Base-by-base conservation (phyloP, 2,797 vertebrate genomes). In the Steatocranus sp. region DNA sequence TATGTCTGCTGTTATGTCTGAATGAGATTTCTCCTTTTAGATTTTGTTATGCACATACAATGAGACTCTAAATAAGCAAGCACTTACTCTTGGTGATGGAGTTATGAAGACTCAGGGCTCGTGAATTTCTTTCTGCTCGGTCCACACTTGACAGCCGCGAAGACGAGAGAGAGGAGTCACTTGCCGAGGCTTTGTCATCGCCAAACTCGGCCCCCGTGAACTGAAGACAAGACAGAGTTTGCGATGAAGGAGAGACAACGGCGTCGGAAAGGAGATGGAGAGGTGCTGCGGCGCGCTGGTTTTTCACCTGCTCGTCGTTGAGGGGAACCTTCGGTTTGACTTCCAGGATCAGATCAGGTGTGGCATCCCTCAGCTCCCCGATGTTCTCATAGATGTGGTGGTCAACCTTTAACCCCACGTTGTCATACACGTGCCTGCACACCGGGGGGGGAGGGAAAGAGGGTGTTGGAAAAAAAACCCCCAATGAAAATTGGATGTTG, bases 281-380 rank as follows among this genome's bases (percentile, higher is more conserved):
- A 2, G 27, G 10, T 8, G 27, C 48, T 30, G 79, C 27, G 2
- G 49, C 6, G 23, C 74, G 30, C 82, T 50, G 17, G 63, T 50
- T 75, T 30, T 20, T 92, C 86, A 97, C 97, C 96, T 96, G 95
- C 43, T 93, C 80, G 15, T 95, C 96, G 30, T 94, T 93, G 27
- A 83, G 63, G 75, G 89, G 83, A 63, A 94, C 78, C 86, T 97
- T 98, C 78, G 96, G 94, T 7, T 96, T 97, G 83, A 96, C 94
- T 1, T 96, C 96, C 85, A 97, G 93, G 89, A 98, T 97, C 85
- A 98, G 96, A 91, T 98, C 97, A 5, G 97, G 97, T 27, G 97
- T 97, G 78, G 94, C 89, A 6, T 96, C 96, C 38, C 92, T 93
- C 86, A 97, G 91, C 81, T 95, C 92, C 1, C 94, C 92, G 3